phyloP scores from a whole-genome alignment of 2,113 vertebrate species.

The Siphamia tubifer region DNA sequence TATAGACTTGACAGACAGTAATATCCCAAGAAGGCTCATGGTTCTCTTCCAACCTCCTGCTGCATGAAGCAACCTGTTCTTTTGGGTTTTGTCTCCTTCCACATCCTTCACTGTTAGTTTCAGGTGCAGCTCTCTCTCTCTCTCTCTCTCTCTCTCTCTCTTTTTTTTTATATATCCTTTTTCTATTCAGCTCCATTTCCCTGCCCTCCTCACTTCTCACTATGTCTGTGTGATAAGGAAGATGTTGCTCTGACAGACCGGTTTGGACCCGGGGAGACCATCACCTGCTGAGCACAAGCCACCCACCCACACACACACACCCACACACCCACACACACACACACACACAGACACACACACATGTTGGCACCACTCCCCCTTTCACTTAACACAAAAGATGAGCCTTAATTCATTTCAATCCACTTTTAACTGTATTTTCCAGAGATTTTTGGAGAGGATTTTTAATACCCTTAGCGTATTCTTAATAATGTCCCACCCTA shows the following conservation, averaged over 20 bases:
- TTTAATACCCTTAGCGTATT: conserved; percentile 37
- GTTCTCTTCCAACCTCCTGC: conserved; percentile 2
- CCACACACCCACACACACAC: no score
- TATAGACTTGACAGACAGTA: conserved; percentile 39
- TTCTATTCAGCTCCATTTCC: background rate
- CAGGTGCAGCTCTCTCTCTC: background rate
- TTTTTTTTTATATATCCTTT: background rate
- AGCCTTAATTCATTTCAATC: conserved; percentile 43
- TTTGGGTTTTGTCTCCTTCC: background rate
- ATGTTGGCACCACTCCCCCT: background rate
- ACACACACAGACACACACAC: background rate
- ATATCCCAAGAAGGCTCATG: background rate
- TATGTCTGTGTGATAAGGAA: background rate
- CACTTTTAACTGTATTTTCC: conserved; percentile 45
- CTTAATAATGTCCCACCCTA: conserved; percentile 28
- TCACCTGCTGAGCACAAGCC: conserved; percentile 29
- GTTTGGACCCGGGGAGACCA: background rate
- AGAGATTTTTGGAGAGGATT: conserved; percentile 23
- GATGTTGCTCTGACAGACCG: conserved; percentile 21
- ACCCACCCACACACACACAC: no score
- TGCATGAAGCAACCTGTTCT: conserved; percentile 1
- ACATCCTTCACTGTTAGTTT: background rate
- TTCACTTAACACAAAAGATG: conserved; percentile 28
- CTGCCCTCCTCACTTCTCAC: background rate
- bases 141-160: background rate